Conservation (phyloP, 2,797 vertebrate species). For the Gymnodraco acuticeps region DNA sequence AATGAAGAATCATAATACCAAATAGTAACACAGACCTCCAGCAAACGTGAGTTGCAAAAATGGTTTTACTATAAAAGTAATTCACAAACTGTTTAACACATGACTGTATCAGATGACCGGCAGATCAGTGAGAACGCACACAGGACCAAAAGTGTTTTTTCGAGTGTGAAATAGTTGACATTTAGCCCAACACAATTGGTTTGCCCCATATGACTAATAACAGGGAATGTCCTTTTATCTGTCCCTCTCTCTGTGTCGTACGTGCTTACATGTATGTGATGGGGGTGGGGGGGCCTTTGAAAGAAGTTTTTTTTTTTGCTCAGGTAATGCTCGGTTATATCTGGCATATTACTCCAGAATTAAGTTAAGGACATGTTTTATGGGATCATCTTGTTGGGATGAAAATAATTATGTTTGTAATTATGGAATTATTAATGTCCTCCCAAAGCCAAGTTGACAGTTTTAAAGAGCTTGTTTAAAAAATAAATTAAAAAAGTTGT, state of each 20-base stretch:
- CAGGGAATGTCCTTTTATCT: conserved; percentile 52
- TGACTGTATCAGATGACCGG: background rate
- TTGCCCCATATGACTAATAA: conserved; percentile 20
- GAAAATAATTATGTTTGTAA: background rate
- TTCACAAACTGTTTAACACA: background rate
- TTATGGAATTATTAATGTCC: background rate
- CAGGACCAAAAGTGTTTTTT: background rate
- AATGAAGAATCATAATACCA: background rate
- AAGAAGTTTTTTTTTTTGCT: background rate
- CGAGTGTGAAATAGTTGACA: conserved; percentile 17
- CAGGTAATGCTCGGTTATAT: background rate
- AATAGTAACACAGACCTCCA: background rate
- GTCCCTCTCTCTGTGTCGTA: background rate
- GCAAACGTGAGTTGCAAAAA: background rate
- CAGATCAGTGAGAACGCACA: background rate
- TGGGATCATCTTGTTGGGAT: too few species aligned
- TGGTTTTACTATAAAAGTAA: background rate
- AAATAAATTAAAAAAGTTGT: too few species aligned
- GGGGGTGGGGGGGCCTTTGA: background rate
- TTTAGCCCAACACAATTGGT: conserved; percentile 11
- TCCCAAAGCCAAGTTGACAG: background rate
- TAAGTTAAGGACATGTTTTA: background rate
- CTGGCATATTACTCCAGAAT: background rate
- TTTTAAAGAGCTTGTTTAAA: background rate
- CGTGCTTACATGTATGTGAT: background rate